Evolutionary conservation across 2,797 vertebrate genomes (phyloP).

Genomic region (Clarias laeviceps): DNA sequence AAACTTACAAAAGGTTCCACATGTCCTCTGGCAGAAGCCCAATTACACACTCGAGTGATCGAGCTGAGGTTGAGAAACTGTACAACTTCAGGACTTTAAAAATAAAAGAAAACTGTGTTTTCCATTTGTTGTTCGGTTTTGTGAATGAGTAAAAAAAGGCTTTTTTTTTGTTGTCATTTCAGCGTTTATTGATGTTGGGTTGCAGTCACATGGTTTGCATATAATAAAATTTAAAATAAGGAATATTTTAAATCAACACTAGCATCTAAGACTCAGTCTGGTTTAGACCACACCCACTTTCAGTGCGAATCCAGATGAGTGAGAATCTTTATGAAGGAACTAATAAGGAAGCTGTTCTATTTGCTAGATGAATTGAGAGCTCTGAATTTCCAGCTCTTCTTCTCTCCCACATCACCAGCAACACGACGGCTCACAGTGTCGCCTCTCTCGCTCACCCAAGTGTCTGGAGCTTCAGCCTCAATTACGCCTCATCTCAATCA

Average conservation of each 20-base stretch:
- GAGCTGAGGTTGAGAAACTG: not conserved
- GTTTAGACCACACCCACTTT: not conserved
- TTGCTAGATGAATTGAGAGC: not conserved
- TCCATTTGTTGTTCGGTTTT: not conserved
- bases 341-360: not conserved
- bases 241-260: too few species aligned
- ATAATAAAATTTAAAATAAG: too few species aligned
- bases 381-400: not conserved
- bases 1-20: not conserved
- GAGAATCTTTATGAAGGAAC: not conserved
- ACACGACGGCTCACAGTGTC: not conserved
- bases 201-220: not conserved
- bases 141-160: not conserved
- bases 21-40: not conserved
- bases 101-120: not conserved
- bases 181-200: not conserved
- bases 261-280: not conserved
- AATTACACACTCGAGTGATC: not conserved
- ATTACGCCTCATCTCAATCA: conserved; percentile 56
- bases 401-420: not conserved
- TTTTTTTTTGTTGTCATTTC: not conserved
- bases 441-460: conserved; percentile 27
- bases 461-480: conserved; percentile 42
- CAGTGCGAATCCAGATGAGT: not conserved
- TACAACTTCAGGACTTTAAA: not conserved